Base-by-base conservation (phyloP, 1,140 invertebrate genomes). In the Melitaea cinxia region DNA sequence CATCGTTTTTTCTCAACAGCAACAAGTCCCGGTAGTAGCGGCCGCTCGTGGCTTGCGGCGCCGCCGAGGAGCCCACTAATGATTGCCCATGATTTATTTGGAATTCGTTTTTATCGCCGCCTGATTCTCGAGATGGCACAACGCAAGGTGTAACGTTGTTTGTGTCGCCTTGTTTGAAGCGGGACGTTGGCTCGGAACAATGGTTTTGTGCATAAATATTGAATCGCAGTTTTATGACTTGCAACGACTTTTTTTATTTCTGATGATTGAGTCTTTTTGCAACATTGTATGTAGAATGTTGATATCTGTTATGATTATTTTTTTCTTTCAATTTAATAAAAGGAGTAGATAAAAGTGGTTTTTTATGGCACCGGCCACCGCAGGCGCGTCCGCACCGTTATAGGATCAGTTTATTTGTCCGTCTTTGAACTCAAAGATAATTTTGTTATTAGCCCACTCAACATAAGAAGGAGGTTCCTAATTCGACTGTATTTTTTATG, bases 81-180 rank as follows among this genome's bases (percentile, higher is more conserved):
- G 72, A 73, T 73, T 68, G 58, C 65, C 68, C 72, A 73, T 73
- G 72, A 73, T 74, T 74, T 74, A 74, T 74, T 71, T 67, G 61
- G 69, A 54, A 71, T 61, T 64, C 67, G 65, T 71, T 74, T 74
- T 74, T 74, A 74, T 65, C 63, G 72, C 54, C 28, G 63, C 58
- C 72, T 55, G 65, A 65, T 59, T 42, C 63, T 65, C 30, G 62
- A 65, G 53, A 61, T 73, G 72, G 61, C 63, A 49, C 49, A 21
- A n/a, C n/a, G n/a, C n/a, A 64, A 73, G 68, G 66, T 73, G 70
- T 70, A 23, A 47, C n/a, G 42, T 30, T 42, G 26, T 45, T 65
- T 64, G 65, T 72, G 65, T 65, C 28, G 45, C 50, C 19, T 50
- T 66, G 50, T 52, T 53, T 39, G 42, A 21, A 23, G 42, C 17